Evolutionary conservation across 2,797 vertebrate genomes (phyloP).

Genomic region (Chrosomus eos): DNA sequence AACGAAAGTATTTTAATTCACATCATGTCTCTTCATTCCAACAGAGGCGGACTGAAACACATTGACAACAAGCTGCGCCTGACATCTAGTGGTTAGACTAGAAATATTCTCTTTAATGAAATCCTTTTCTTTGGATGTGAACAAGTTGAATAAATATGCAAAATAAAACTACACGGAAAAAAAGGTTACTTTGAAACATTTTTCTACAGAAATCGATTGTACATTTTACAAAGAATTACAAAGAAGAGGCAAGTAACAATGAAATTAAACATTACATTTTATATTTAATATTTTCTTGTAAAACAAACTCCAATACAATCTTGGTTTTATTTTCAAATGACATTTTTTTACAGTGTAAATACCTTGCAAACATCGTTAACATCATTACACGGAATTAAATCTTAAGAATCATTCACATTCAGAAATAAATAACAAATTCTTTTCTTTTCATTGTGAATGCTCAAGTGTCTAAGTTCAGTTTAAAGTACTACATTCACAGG

Average conservation of each 20-base stretch:
- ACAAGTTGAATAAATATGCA: background rate
- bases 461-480: background rate
- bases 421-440: background rate
- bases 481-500: background rate
- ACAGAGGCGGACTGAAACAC: background rate
- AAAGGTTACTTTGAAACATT: no score
- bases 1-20: background rate
- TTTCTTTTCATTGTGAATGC: background rate
- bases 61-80: background rate
- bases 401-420: background rate
- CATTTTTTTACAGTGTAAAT: background rate
- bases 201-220: background rate
- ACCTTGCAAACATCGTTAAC: background rate
- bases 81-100: slow-evolving; percentile 12
- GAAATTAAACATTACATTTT: no score
- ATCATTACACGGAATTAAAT: background rate
- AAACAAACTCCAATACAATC: background rate
- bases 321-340: background rate
- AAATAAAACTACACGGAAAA: background rate
- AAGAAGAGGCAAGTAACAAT: no score
- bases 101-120: background rate
- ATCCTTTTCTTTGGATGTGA: background rate
- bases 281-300: no score
- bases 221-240: background rate
- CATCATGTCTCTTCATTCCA: background rate